Percentiles rank a stretch among this genome's conserved stretches.
Conservation (phyloP, 2,113 vertebrate species). For the Cardinalis cardinalis region DNA sequence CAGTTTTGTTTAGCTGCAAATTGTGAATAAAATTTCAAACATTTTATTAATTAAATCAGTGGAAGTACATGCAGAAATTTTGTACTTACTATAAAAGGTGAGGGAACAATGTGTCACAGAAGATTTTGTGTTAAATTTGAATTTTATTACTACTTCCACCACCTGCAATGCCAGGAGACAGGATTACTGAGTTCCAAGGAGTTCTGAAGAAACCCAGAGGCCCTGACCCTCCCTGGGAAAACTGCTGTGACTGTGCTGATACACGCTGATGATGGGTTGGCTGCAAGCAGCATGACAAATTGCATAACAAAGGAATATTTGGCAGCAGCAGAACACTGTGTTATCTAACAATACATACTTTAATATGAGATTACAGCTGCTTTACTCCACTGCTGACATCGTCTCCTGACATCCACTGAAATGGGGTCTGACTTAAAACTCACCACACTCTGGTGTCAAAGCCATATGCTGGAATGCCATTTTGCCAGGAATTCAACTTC, state of each 20-base stretch:
- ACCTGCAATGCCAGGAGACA: background rate
- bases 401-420: background rate
- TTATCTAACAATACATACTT: constrained; percentile 12
- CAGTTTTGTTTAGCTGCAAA: background rate
- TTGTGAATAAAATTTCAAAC: background rate
- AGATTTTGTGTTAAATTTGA: background rate
- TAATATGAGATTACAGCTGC: background rate
- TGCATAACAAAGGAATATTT: constrained; percentile 19
- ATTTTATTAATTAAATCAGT: background rate
- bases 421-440: background rate
- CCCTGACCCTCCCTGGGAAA: background rate
- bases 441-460: background rate
- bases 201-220: background rate
- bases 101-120: background rate
- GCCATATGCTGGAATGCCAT: background rate
- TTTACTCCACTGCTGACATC: background rate
- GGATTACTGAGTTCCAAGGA: background rate
- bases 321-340: background rate
- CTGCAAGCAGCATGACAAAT: constrained; percentile 18
- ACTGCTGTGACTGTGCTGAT: background rate
- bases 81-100: background rate
- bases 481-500: background rate
- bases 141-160: background rate
- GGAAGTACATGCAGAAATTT: background rate
- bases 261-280: background rate